Base-by-base conservation (phyloP, 1,140 invertebrate species). In the Melipona quadrifasciata region DNA sequence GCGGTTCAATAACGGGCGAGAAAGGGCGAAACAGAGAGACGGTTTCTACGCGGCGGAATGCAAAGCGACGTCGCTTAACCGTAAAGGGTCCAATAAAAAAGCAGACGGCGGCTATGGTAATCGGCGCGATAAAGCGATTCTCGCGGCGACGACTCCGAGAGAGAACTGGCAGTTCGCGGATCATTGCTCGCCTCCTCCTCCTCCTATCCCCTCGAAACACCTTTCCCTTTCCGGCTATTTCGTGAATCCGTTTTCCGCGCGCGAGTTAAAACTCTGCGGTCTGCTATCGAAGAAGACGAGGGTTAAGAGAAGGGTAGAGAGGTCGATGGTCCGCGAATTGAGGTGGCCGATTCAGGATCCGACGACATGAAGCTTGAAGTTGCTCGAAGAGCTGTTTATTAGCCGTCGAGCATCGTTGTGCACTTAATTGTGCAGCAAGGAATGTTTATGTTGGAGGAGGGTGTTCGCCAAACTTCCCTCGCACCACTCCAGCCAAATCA, bases 101-200 rank as follows among this genome's bases (percentile, higher is more conserved):
- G 64, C 81, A 75, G 80, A 82, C 72, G 80, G 80, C 24, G 31
- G 80, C 70, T 65, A 82, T 75, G 80, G 80, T 82, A 82, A 82
- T 82, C 80, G 80, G 31, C 21, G 51, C 80, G 71, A 82, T 82
- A 82, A 81, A 81, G 72, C 73, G 71, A 82, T 82, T 75, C 71
- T 39, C 71, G 31, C n/a, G 27, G 47, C 68, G 55, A 82, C 67
- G 57, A 80, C 68, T 61, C 53, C 31, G n/a, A 53, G 19, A 53
- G 47, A 64, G 73, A 2, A 47, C 6, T 65, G 71, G 71, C 72
- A 82, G 80, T 82, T 82, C 39, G 80, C 51, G 58, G 80, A 51
- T 75, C 80, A 53, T 82, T 82, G 72, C 61, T 65, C 39, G 58
- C 1, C 8, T 21, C 68, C 55, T 55, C 55, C 8, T 21, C 55